Percentiles rank a stretch among this genome's conserved stretches.
phyloP scores from a whole-genome alignment of 2,113 vertebrate species.

The Mus spicilegus region DNA sequence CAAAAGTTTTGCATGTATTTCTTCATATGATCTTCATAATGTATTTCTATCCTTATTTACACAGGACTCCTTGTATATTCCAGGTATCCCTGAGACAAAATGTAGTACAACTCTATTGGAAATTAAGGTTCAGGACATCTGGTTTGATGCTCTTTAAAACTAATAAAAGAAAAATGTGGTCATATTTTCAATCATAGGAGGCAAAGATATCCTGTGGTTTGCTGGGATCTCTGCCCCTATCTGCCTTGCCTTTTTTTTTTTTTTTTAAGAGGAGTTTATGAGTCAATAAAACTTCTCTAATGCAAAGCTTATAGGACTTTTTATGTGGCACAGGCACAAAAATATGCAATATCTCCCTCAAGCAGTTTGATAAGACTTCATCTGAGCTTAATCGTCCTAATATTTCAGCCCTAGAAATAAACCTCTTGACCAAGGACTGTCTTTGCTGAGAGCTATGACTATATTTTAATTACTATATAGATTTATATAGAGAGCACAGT shows the following conservation, averaged over 20 bases:
- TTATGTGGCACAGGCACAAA: not conserved
- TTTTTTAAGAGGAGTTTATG: conserved; percentile 1
- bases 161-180: not conserved
- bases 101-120: not conserved
- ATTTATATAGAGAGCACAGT: conserved; percentile 31
- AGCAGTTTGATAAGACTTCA: conserved; percentile 26
- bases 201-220: not conserved
- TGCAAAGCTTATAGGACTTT: not conserved
- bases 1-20: not conserved
- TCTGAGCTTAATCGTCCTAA: not conserved
- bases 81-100: not conserved
- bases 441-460: not conserved
- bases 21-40: not conserved
- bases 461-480: conserved; percentile 57
- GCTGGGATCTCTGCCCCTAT: not conserved
- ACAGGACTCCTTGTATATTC: not conserved
- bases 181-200: not conserved
- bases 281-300: conserved; percentile 16
- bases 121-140: conserved; percentile 8
- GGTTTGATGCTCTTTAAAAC: conserved; percentile 20
- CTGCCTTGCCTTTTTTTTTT: conserved; percentile 7
- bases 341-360: not conserved
- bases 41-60: not conserved
- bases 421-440: conserved; percentile 13
- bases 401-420: not conserved